Evolutionary conservation across 2,888 invertebrate species (phyloP).

Genomic region (Amblyjoppa fuscipennis): DNA sequence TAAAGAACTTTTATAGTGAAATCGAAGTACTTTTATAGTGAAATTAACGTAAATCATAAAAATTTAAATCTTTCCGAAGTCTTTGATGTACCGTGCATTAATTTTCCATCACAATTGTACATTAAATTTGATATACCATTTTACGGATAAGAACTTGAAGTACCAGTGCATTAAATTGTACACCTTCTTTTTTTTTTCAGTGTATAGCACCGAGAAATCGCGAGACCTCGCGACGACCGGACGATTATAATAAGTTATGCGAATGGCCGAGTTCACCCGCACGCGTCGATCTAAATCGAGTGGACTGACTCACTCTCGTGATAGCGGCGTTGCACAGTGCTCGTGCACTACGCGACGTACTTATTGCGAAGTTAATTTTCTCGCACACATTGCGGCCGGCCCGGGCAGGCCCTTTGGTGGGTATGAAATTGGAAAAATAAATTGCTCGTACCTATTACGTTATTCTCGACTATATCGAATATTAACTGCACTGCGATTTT

Average conservation of each 20-base stretch:
- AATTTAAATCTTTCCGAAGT: too few relatives aligned
- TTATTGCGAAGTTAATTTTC: background rate
- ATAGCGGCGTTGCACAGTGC: constrained; percentile 5
- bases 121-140: background rate
- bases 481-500: constrained; percentile 30
- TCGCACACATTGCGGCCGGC: background rate
- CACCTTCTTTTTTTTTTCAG: background rate
- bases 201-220: constrained; percentile 4
- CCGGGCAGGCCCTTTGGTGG: constrained; percentile 18
- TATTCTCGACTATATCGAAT: constrained; percentile 7
- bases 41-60: too few relatives aligned
- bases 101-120: background rate
- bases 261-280: constrained; percentile 10
- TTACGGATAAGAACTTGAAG: background rate
- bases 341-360: constrained; percentile 4
- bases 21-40: too few relatives aligned
- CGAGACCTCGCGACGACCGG: constrained; percentile 40
- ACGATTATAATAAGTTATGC: constrained; percentile 26
- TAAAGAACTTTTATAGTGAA: too few relatives aligned
- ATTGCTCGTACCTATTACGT: constrained; percentile 67
- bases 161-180: background rate
- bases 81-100: background rate
- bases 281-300: constrained; percentile 40
- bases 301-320: constrained; percentile 39
- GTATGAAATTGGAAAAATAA: constrained; percentile 81